Evolutionary conservation across 2,113 vertebrate genomes (phyloP).

Genomic region (Struthio camelus): DNA sequence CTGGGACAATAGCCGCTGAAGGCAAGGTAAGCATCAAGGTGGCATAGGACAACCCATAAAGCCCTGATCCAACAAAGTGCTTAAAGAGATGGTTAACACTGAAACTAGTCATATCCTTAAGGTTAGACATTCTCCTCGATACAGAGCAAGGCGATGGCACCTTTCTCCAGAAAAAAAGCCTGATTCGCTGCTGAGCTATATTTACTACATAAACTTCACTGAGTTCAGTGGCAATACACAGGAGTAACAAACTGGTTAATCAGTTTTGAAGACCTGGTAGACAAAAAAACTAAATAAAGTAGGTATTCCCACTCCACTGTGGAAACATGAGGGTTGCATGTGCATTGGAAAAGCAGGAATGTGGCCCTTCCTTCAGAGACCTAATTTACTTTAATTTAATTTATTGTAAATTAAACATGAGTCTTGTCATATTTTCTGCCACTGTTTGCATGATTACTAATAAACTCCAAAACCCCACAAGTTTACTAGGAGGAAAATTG

Average conservation of each 20-base stretch:
- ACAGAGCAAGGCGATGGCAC: not conserved
- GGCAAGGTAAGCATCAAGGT: not conserved
- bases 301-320: not conserved
- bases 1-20: not conserved
- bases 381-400: constrained; percentile 25
- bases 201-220: too few species aligned
- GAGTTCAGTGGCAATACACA: not conserved
- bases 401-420: not conserved
- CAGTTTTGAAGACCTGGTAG: too few species aligned
- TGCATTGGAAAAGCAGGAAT: not conserved
- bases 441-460: not conserved
- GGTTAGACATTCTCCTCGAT: not conserved
- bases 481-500: not conserved
- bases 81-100: not conserved
- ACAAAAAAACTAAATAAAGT: not conserved
- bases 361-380: not conserved
- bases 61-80: not conserved
- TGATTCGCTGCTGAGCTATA: not conserved
- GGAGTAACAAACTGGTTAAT: not conserved
- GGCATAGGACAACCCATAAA: not conserved
- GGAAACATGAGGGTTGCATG: not conserved
- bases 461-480: not conserved
- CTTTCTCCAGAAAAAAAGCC: not conserved
- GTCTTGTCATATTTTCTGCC: not conserved
- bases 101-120: rapidly evolving